phyloP scores from a whole-genome alignment of 2,888 invertebrate species.

The Morpho deidamia region DNA sequence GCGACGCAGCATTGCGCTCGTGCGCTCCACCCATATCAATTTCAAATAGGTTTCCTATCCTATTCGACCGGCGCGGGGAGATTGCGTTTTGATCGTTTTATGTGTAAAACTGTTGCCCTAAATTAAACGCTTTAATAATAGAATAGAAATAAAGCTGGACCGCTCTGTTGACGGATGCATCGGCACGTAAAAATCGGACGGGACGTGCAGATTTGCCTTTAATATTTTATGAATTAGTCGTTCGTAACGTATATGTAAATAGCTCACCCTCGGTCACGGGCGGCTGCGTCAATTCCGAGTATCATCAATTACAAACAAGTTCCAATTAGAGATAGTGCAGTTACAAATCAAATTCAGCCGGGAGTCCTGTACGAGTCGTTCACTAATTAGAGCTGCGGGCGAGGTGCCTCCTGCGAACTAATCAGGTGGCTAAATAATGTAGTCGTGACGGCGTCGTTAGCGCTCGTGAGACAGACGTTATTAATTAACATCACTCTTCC shows the following conservation, averaged over 20 bases:
- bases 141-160: slow-evolving; percentile 65
- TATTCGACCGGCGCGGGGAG: slow-evolving; percentile 61
- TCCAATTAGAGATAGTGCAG: slow-evolving; percentile 71
- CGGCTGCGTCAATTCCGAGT: slow-evolving; percentile 42
- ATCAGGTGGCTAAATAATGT: slow-evolving; percentile 77
- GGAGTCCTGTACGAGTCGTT: slow-evolving; percentile 49
- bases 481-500: slow-evolving; percentile 72
- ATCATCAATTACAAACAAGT: slow-evolving; percentile 61
- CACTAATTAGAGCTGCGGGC: slow-evolving; percentile 70
- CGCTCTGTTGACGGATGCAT: slow-evolving; percentile 51
- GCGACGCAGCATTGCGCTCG: slow-evolving; percentile 61
- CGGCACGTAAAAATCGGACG: slow-evolving; percentile 40
- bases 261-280: slow-evolving; percentile 23
- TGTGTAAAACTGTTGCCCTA: slow-evolving; percentile 74
- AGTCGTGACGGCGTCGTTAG: slow-evolving; percentile 74
- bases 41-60: slow-evolving; percentile 76
- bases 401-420: slow-evolving; percentile 63
- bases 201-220: slow-evolving; percentile 37
- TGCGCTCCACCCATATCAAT: slow-evolving; percentile 76
- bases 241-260: slow-evolving; percentile 47
- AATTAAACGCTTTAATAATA: slow-evolving; percentile 77
- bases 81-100: slow-evolving; percentile 75
- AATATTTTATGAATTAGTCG: slow-evolving; percentile 58
- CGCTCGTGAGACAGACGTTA: slow-evolving; percentile 73
- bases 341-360: slow-evolving; percentile 67